Percentiles rank a stretch among this genome's conserved stretches.
Evolutionary conservation across 2,113 vertebrate genomes (phyloP).

Genomic region (western clawed frog (Xenopus tropicalis)): UCB_Xtro_10.0 CM004444.2:127561001-127561500

Average conservation of each 20-base stretch:
- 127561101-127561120: constrained; percentile 95
- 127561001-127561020: constrained; percentile 98
- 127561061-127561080: constrained; percentile 92
- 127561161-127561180: constrained; percentile 70
- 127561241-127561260: constrained; percentile 90
- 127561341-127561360: constrained; percentile 65
- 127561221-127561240: constrained; percentile 91
- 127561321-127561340: constrained; percentile 81
- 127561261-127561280: constrained; percentile 80
- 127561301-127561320: constrained; percentile 81
- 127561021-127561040: constrained; percentile 97
- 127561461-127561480: no score
- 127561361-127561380: not conserved
- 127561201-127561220: constrained; percentile 71
- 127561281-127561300: constrained; percentile 88
- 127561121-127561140: constrained; percentile 98
- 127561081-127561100: constrained; percentile 94
- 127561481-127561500: no score
- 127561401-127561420: no score
- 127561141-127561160: constrained; percentile 73
- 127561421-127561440: no score
- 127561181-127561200: constrained; percentile 90
- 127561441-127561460: no score
- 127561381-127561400: no score
- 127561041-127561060: constrained; percentile 88